phyloP scores from a whole-genome alignment of 2,797 vertebrate genomes.

The Vireo griseus region DNA sequence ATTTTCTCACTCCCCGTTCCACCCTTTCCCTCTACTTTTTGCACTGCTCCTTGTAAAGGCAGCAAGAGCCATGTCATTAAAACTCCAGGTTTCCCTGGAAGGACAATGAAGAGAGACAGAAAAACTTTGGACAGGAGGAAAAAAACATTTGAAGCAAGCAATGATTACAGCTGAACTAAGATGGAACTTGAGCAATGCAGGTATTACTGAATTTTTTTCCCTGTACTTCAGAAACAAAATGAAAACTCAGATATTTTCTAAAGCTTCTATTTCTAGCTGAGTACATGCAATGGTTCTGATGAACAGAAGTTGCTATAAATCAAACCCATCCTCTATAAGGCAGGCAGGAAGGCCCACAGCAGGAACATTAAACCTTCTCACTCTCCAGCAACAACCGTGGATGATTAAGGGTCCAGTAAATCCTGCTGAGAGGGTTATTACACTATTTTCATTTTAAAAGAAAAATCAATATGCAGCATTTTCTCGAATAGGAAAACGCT shows the following conservation, averaged over 20 bases:
- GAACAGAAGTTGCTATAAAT: neutral
- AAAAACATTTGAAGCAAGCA: neutral
- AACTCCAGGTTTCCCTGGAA: neutral
- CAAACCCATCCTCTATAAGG: neutral
- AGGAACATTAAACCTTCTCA: constrained; percentile 5
- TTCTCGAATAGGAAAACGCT: neutral
- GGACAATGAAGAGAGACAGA: neutral
- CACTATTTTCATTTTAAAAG: constrained; percentile 41
- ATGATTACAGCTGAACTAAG: neutral
- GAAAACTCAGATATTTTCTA: neutral
- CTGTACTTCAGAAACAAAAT: neutral
- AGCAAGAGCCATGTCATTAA: neutral
- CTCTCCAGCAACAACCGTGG: neutral
- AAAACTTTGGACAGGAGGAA: neutral
- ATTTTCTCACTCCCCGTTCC: neutral
- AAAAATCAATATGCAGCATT: constrained; percentile 39
- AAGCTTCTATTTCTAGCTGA: neutral
- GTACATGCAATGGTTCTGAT: neutral
- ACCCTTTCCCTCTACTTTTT: neutral
- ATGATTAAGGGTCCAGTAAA: constrained; percentile 40
- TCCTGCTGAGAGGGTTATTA: constrained; percentile 29
- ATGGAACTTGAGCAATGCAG: neutral
- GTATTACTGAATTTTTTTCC: neutral
- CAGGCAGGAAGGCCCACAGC: constrained; percentile 31
- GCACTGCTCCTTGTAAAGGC: neutral